Evolutionary conservation across 2,888 invertebrate species (phyloP).

Genomic region (Drosophila maculinotata): DNA sequence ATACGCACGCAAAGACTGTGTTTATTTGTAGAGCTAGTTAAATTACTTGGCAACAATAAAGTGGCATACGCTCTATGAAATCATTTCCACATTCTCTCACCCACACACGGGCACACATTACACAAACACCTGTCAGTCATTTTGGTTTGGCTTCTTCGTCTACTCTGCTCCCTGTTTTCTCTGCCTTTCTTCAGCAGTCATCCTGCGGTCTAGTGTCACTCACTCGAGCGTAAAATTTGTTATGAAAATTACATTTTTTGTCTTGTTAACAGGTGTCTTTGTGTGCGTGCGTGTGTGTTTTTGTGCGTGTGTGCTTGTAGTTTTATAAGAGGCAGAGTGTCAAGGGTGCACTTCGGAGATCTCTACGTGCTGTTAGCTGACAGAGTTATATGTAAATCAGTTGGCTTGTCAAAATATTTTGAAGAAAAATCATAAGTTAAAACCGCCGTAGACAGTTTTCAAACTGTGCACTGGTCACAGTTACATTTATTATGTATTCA

Average conservation of each 20-base stretch:
- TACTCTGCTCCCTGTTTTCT: constrained; percentile 4
- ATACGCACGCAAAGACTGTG: neutral
- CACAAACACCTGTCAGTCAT: constrained; percentile 40
- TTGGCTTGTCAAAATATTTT: constrained; percentile 1
- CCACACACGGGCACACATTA: constrained; percentile 7
- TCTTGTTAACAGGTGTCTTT: constrained; percentile 17
- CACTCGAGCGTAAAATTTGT: constrained; percentile 62
- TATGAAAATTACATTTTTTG: constrained; percentile 64
- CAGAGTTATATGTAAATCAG: constrained; percentile 21
- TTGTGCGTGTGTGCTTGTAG: neutral
- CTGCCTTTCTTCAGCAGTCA: constrained; percentile 41
- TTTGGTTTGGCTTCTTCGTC: constrained; percentile 21
- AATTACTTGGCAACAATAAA: constrained; percentile 82
- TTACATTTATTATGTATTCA: no score
- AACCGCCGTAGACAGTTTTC: constrained; percentile 5
- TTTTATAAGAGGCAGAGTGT: constrained; percentile 1
- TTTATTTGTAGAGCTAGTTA: constrained; percentile 65
- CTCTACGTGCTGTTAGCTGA: constrained; percentile 11
- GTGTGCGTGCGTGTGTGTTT: constrained; percentile 1
- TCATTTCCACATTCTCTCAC: constrained; percentile 53
- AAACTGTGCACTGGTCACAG: neutral
- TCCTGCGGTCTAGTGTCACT: constrained; percentile 53
- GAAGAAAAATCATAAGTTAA: constrained; percentile 1
- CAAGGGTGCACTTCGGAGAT: constrained; percentile 43
- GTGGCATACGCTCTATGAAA: constrained; percentile 70